Conservation (phyloP, 2,797 vertebrate species). For the Sebastes matsubarae region DNA sequence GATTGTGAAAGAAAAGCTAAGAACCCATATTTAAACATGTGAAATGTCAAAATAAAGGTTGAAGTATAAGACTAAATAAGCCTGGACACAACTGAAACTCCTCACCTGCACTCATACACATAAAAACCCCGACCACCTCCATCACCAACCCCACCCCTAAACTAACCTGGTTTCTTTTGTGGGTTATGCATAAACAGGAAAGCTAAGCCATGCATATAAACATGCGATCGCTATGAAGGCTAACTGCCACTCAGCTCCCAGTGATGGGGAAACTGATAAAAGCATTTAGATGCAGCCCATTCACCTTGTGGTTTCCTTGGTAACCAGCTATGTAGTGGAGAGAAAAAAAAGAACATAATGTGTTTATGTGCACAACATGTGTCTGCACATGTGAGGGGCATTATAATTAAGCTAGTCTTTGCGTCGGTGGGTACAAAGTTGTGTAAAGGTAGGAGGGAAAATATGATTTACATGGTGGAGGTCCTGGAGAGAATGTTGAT, state of each 20-base stretch:
- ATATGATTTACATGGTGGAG: slow-evolving; percentile 86
- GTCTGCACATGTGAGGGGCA: not conserved
- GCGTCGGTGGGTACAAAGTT: not conserved
- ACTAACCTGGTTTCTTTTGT: not conserved
- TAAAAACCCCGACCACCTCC: not conserved
- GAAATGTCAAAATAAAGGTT: slow-evolving; percentile 1
- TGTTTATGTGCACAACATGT: not conserved
- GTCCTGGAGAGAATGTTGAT: slow-evolving; percentile 88
- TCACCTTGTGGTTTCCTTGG: slow-evolving; percentile 36
- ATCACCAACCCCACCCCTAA: not conserved
- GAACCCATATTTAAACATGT: not conserved
- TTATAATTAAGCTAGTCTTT: not conserved
- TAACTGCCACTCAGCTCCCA: slow-evolving; percentile 7
- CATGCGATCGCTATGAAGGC: not conserved
- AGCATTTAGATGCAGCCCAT: slow-evolving; percentile 20
- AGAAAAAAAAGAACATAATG: not conserved
- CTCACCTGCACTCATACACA: not conserved
- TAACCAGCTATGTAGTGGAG: slow-evolving; percentile 1
- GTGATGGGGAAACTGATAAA: slow-evolving; percentile 22
- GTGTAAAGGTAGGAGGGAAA: slow-evolving; percentile 4
- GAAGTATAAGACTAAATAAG: not conserved
- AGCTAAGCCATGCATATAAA: slow-evolving; percentile 40
- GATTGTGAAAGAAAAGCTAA: not conserved
- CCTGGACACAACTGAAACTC: not conserved
- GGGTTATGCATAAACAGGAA: slow-evolving; percentile 63